Conservation (phyloP, 2,888 invertebrate species). For the Podotricha telesiphe region DNA sequence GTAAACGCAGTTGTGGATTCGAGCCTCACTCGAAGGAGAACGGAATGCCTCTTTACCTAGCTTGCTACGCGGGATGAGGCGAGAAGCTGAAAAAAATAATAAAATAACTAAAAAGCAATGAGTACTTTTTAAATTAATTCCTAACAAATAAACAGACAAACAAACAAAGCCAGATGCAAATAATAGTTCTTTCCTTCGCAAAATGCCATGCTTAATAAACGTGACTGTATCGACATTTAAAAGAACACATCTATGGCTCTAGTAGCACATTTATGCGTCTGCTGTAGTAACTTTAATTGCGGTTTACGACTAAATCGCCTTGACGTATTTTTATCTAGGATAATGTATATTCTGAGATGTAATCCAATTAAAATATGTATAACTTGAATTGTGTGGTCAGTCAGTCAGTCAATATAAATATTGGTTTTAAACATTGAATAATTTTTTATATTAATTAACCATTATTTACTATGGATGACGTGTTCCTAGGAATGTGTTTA, state of each 20-base stretch:
- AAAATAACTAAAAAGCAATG: no score
- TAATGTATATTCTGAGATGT: slow-evolving; percentile 23
- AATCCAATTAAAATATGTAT: background rate
- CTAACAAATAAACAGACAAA: background rate
- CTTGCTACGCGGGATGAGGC: no score
- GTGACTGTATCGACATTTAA: slow-evolving; percentile 13
- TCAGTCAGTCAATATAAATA: background rate
- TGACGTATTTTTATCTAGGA: slow-evolving; percentile 35
- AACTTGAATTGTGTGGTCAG: no score
- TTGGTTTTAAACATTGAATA: no score
- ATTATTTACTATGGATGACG: no score
- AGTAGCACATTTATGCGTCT: background rate
- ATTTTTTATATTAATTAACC: no score
- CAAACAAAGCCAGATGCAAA: background rate
- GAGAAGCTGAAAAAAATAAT: no score
- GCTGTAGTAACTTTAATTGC: slow-evolving; percentile 11
- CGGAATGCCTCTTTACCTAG: no score
- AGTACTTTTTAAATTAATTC: no score
- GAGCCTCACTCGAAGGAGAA: no score
- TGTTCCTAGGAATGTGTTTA: no score
- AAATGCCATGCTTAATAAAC: slow-evolving; percentile 11
- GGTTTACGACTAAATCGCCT: slow-evolving; percentile 24
- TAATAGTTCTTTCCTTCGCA: background rate
- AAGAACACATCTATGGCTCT: background rate
- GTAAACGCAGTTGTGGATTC: no score